phyloP scores from a whole-genome alignment of 2,888 invertebrate species.

The Chrysomela aeneicollis region DNA sequence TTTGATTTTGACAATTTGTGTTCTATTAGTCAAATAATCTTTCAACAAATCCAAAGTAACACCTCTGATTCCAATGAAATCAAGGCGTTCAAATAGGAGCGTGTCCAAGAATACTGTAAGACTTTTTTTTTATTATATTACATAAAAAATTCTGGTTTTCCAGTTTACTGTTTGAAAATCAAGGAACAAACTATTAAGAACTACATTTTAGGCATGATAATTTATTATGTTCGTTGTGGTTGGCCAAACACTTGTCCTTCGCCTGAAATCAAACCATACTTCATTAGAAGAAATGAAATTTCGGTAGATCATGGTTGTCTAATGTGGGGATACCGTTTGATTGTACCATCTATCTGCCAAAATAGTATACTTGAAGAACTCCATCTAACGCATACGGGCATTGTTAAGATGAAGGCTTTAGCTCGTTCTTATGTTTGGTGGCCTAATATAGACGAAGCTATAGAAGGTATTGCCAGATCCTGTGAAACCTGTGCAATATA shows the following conservation, averaged over 20 bases:
- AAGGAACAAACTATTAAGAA: not conserved
- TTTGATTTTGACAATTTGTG: no score
- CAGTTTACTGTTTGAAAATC: no score
- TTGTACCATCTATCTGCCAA: not conserved
- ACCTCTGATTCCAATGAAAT: no score
- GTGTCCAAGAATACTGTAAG: no score
- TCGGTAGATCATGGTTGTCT: not conserved
- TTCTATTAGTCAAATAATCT: no score
- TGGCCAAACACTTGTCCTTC: not conserved
- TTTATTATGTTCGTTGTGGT: no score
- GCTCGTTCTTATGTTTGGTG: slow-evolving; percentile 14
- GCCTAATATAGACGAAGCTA: not conserved
- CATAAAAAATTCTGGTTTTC: not conserved
- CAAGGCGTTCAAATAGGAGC: no score
- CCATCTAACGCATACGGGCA: no score
- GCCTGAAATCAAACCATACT: not conserved
- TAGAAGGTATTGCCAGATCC: not conserved
- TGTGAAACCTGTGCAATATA: no score
- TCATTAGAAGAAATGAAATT: not conserved
- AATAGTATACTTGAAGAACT: not conserved
- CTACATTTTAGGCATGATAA: not conserved
- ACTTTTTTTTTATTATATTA: no score
- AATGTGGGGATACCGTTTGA: slow-evolving; percentile 2
- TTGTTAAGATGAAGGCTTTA: slow-evolving; percentile 9
- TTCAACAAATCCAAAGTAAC: no score